Conservation (phyloP, 2,888 invertebrate genomes). For the Merodon equestris region DNA sequence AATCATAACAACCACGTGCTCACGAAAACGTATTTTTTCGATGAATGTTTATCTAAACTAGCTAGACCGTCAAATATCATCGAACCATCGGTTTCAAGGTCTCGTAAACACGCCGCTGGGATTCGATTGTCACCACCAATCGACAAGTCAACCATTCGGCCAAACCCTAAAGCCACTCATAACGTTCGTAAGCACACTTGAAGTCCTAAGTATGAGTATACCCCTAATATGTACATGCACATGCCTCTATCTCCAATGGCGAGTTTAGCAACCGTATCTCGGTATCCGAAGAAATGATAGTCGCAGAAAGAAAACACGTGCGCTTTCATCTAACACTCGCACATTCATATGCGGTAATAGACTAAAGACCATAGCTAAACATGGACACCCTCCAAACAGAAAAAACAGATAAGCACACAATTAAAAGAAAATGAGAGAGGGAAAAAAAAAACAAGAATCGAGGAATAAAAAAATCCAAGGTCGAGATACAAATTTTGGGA, state of each 20-base stretch:
- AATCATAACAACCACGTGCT: conserved; percentile 50
- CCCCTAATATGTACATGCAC: no score
- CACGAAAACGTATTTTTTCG: background rate
- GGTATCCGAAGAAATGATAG: background rate
- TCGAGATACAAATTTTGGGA: conserved; percentile 41
- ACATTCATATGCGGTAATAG: no score
- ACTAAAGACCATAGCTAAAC: conserved; percentile 20
- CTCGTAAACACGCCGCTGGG: no score
- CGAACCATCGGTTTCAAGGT: conserved; percentile 37
- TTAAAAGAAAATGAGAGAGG: no score
- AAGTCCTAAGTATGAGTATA: no score
- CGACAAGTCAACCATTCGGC: no score
- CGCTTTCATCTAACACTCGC: conserved; percentile 17
- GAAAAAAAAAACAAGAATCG: background rate
- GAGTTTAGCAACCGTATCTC: background rate
- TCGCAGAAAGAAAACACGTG: conserved; percentile 6
- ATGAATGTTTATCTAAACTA: conserved; percentile 28
- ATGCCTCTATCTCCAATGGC: conserved; percentile 14
- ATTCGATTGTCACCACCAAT: no score
- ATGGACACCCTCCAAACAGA: conserved; percentile 27
- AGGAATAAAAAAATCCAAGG: conserved; percentile 33
- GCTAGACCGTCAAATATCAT: conserved; percentile 10
- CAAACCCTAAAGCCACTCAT: no score
- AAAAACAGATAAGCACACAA: background rate
- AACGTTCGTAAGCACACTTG: no score